phyloP scores from a whole-genome alignment of 1,140 invertebrate genomes.

The Aphelinus atriplicis region DNA sequence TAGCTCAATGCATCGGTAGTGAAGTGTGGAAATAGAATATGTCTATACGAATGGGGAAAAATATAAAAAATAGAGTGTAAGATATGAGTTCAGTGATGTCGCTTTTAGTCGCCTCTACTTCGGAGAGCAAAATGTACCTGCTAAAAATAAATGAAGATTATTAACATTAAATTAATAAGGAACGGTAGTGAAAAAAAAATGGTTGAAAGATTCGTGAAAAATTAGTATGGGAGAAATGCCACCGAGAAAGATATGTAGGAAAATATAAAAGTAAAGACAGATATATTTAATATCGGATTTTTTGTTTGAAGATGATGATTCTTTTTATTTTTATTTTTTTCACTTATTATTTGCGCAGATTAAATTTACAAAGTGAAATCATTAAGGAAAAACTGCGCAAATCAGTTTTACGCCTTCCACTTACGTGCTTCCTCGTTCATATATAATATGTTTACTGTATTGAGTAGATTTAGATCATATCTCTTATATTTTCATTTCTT shows the following conservation, averaged over 20 bases:
- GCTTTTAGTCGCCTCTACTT: conserved; percentile 39
- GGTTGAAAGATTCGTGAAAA: neutral
- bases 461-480: conserved; percentile 30
- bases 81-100: conserved; percentile 18
- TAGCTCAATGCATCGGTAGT: conserved; percentile 17
- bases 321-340: neutral
- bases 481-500: conserved; percentile 34
- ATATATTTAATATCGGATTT: conserved; percentile 31
- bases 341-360: too few species aligned
- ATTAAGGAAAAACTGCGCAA: neutral
- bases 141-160: conserved; percentile 30
- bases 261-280: conserved; percentile 8
- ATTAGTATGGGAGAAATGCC: conserved; percentile 12
- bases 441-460: conserved; percentile 26
- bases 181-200: conserved; percentile 4
- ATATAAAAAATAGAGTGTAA: neutral
- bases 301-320: conserved; percentile 28
- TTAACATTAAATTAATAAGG: conserved; percentile 34
- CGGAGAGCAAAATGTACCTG: conserved; percentile 38
- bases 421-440: conserved; percentile 36
- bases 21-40: neutral
- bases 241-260: conserved; percentile 22
- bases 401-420: conserved; percentile 36
- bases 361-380: too few species aligned
- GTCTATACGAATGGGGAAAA: neutral